These are phyloP conservation scores for Morinoia aosen DNA, from an alignment of 2,888 invertebrate species.

Conservation along the genomic window DNA sequence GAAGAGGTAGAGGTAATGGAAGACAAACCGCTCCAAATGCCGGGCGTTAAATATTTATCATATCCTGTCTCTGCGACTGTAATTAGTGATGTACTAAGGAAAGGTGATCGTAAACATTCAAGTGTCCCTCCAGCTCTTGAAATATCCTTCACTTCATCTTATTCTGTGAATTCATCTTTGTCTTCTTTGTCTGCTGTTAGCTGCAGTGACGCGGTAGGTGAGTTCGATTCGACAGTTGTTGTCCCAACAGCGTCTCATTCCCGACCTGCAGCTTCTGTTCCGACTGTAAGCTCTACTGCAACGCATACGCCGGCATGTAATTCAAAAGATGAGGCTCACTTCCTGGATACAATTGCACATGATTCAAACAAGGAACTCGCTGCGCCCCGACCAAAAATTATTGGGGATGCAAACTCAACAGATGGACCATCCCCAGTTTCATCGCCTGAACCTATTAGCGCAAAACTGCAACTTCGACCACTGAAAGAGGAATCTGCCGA, in stretches of 20 bases:
- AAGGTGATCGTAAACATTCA: not conserved
- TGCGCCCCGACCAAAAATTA: not conserved
- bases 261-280: not conserved
- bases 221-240: conserved; percentile 14
- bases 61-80: conserved; percentile 22
- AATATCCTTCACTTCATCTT: conserved; percentile 54
- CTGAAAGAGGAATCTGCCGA: not conserved
- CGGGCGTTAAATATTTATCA: not conserved
- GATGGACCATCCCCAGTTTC: conserved; percentile 51
- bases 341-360: not conserved
- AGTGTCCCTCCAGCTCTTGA: not conserved
- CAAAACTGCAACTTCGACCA: not conserved
- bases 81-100: not conserved
- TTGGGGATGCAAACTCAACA: not conserved
- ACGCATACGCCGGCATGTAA: not conserved
- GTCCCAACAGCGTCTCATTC: not conserved
- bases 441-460: conserved; percentile 47
- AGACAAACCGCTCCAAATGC: conserved; percentile 60
- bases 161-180: conserved; percentile 65
- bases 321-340: not conserved
- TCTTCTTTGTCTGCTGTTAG: conserved; percentile 62
- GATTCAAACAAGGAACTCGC: not conserved
- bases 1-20: conserved; percentile 66
- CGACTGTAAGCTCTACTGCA: not conserved
- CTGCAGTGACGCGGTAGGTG: conserved; percentile 38